Evolutionary conservation across 2,888 invertebrate species (phyloP).

Genomic region (Calameuta idolon): DNA sequence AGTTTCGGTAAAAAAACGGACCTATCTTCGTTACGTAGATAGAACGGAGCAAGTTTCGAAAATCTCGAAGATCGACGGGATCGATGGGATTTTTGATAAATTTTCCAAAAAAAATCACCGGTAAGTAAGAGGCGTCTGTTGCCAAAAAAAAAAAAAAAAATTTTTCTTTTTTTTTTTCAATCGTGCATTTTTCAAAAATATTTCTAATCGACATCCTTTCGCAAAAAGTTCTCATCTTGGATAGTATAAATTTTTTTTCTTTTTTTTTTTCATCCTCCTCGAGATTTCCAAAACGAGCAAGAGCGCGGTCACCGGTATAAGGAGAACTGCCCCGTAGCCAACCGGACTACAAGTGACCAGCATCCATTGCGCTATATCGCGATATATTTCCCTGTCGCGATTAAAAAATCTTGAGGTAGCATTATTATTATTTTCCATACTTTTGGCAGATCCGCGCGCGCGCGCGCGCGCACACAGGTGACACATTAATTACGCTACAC

Average conservation of each 20-base stretch:
- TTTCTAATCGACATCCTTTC: neutral
- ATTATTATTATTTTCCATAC: conserved; percentile 28
- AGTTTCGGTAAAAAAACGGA: conserved; percentile 30
- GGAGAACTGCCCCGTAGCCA: conserved; percentile 34
- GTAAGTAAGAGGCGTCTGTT: no score
- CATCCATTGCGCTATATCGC: conserved; percentile 25
- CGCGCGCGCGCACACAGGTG: conserved; percentile 26
- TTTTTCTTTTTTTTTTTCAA: no score
- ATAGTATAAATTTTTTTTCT: neutral
- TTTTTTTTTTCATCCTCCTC: neutral
- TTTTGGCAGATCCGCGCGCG: conserved; percentile 33
- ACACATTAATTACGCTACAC: conserved; percentile 16
- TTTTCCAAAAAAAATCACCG: no score
- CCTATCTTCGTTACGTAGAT: neutral
- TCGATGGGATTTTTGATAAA: no score
- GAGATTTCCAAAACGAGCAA: neutral
- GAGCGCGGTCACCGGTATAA: neutral
- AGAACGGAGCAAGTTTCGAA: neutral
- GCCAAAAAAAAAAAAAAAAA: no score
- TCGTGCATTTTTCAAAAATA: no score
- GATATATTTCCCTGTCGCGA: conserved; percentile 40
- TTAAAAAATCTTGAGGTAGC: conserved; percentile 60
- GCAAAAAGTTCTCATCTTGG: no score
- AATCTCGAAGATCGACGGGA: conserved; percentile 21
- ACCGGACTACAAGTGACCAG: conserved; percentile 30